A percentile compares a stretch with the other conserved stretches of the same genome.
These are phyloP conservation scores for Bubo bubo DNA, from an alignment of 2,113 vertebrate genomes.

Conservation along the genomic window DNA sequence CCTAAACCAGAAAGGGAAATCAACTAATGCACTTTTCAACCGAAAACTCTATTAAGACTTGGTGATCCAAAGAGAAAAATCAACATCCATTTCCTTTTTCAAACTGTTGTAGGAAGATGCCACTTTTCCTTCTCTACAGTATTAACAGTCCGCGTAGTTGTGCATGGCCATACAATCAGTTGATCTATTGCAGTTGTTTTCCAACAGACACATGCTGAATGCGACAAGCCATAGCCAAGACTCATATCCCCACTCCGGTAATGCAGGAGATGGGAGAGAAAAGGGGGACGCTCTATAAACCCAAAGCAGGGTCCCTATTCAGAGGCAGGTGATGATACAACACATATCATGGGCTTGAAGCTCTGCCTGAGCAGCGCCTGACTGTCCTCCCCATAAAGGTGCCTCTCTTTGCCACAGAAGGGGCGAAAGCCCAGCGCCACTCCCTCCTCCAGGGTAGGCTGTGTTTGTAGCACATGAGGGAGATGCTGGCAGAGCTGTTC, in stretches of 20 bases:
- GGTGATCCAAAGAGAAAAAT: not conserved
- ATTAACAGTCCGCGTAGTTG: not conserved
- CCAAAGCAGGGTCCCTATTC: not conserved
- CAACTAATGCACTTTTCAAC: not conserved
- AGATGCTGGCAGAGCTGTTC: not conserved
- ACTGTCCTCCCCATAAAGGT: not conserved
- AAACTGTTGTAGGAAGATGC: not conserved
- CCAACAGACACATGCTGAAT: not conserved
- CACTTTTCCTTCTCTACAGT: not conserved
- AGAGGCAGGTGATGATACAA: not conserved
- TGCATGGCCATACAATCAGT: not conserved
- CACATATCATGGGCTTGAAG: not conserved
- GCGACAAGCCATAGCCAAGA: not conserved
- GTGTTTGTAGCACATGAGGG: fast-evolving
- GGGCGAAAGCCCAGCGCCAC: not conserved
- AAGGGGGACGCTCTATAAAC: not conserved
- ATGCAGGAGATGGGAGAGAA: not conserved
- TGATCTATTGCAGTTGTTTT: not conserved
- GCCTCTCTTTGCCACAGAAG: not conserved
- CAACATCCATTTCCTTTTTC: not conserved
- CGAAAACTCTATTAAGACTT: not conserved
- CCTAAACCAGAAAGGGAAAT: not conserved
- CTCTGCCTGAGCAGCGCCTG: not conserved
- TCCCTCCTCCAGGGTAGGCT: not conserved
- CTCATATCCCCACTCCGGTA: not conserved